phyloP scores from a whole-genome alignment of 2,888 invertebrate genomes.

The Ophioninae sp. region DNA sequence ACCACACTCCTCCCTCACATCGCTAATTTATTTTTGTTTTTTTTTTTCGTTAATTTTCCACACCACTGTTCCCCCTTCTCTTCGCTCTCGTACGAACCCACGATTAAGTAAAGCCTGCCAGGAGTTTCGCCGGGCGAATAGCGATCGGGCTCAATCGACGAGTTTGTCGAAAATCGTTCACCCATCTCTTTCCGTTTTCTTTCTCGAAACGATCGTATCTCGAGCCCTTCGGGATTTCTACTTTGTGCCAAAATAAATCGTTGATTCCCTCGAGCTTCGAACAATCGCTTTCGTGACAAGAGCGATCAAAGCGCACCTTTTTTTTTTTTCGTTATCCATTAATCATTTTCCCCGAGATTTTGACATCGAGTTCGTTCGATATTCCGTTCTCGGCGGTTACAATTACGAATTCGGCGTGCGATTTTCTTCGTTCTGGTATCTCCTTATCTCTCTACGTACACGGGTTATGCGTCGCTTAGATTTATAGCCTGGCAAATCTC shows the following conservation, averaged over 20 bases:
- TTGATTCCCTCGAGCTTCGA: background rate
- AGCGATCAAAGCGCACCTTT: background rate
- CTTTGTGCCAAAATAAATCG: conserved; percentile 11
- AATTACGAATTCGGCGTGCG: background rate
- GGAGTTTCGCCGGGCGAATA: background rate
- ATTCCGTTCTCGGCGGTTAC: background rate
- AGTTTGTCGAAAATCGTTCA: background rate
- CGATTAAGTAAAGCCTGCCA: conserved; percentile 57
- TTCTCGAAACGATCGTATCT: background rate
- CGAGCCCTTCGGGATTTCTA: background rate
- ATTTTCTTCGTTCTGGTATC: background rate
- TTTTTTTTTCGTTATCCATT: background rate
- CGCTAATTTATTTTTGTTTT: conserved; percentile 9
- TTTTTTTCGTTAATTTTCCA: conserved; percentile 16
- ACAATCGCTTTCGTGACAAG: background rate
- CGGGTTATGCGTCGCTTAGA: conserved; percentile 14
- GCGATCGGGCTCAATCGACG: background rate
- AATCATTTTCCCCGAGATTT: too few relatives aligned
- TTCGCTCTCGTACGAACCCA: background rate
- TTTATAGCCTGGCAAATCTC: conserved; percentile 36
- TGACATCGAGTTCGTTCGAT: background rate
- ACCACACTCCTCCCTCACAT: background rate
- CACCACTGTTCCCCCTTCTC: background rate
- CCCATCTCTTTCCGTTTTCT: background rate
- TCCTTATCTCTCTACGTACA: conserved; percentile 11